Base-by-base conservation (phyloP, 2,113 vertebrate species). In the Myiozetetes cayanensis region DNA sequence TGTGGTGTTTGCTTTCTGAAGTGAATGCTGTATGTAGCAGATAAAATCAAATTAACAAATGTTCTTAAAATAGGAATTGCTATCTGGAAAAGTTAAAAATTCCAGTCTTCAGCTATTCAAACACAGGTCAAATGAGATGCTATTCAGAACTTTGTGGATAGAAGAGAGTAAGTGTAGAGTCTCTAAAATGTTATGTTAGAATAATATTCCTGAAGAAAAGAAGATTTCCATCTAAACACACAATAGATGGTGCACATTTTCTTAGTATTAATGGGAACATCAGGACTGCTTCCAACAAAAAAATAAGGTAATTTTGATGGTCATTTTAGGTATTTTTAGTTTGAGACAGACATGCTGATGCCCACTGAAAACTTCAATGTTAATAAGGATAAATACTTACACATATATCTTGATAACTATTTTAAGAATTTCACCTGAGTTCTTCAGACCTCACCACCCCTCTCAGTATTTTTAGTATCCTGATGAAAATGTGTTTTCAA, bases 401-500 rank as follows among this genome's bases (percentile, higher is more conserved):
- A 59, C 6, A 25, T 9, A 33, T 75, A 66, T 90, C 66, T 65
- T 71, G 52, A 44, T 87, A 65, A n/a, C 39, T 91, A 49, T 96
- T 91, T 94, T 76, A 95, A 91, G 86, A 95, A 88, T 96, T 93
- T 95, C 90, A 95, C 90, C 91, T 91, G 88, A 88, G 62, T 76
- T 95, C 41, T 82, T 91, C 43, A 89, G 76, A 73, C 50, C 53
- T 90, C 76, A 88, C 55, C n/a, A 63, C 53, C 67, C 46, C 37
- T 68, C 41, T 71, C 43, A 37, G 35, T 77, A 88, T 55, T 88
- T 62, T 76, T 93, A 81, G 8, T 73, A 37, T 61, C 83, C 55
- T 55, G 24, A 47, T 75, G 76, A 59, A 77, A 94, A 96, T 94
- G 83, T 93, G 91, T 78, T 96, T 90, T 92, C 62, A 31, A 83